phyloP scores from a whole-genome alignment of 2,113 vertebrate species.

The Balaeniceps rex region DNA sequence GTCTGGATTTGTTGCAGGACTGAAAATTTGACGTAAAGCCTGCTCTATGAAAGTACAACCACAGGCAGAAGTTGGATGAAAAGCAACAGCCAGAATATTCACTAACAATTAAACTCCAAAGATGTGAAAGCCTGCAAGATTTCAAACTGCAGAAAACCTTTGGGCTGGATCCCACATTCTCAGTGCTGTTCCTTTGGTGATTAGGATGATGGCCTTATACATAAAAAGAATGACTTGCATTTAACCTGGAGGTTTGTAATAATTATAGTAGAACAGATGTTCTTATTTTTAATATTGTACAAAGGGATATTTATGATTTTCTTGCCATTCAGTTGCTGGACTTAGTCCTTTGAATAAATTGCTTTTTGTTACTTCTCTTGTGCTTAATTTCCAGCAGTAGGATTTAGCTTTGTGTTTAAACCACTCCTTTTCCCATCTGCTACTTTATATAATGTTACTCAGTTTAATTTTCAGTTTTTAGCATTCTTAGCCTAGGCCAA shows the following conservation, averaged over 20 bases:
- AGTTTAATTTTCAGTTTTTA: neutral
- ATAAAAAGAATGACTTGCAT: neutral
- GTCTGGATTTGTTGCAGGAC: neutral
- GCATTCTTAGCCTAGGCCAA: neutral
- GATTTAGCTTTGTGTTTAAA: constrained; percentile 7
- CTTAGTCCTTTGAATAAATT: neutral
- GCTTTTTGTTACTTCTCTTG: neutral
- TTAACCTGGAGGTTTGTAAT: neutral
- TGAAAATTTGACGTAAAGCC: neutral
- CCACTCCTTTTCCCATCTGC: constrained; percentile 3
- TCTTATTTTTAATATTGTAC: neutral
- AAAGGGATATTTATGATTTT: constrained; percentile 9
- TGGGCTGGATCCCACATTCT: neutral
- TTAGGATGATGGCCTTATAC: neutral
- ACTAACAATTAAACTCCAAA: neutral
- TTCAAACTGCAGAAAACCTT: neutral
- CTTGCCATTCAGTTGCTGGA: neutral
- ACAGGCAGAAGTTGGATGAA: neutral
- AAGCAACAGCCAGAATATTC: neutral
- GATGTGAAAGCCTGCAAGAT: neutral
- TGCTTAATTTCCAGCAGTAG: neutral
- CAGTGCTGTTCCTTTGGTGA: neutral
- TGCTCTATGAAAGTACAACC: neutral
- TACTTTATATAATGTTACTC: neutral
- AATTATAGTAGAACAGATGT: constrained; percentile 14